Conservation (phyloP, 2,113 vertebrate genomes). For the Ibidorhyncha struthersii region DNA sequence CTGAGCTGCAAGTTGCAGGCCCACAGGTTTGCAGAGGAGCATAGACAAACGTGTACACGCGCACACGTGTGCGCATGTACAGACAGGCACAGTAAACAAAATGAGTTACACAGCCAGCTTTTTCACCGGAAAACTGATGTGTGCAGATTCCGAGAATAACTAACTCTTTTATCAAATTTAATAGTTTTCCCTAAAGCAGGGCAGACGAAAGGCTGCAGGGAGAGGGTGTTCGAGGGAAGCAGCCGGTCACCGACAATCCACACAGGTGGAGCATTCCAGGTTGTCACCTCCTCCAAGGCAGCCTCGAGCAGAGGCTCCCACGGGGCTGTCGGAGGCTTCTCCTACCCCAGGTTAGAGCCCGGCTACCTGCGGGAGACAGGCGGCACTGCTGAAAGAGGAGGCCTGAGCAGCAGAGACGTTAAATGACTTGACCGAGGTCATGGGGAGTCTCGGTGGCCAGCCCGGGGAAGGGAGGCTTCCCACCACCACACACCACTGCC, state of each 20-base stretch:
- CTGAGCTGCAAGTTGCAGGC: background rate
- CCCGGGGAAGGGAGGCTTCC: background rate
- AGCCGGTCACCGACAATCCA: too few relatives aligned
- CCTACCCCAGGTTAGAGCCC: fast-evolving
- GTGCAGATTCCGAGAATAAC: background rate
- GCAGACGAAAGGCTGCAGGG: background rate
- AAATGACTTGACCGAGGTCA: background rate
- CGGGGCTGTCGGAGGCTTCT: background rate
- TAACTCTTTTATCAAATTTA: fast-evolving
- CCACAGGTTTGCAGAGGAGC: background rate
- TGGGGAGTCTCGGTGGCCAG: background rate
- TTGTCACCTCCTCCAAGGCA: background rate
- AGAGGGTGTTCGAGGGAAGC: background rate
- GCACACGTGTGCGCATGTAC: fast-evolving
- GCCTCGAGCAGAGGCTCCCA: background rate
- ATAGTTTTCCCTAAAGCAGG: background rate
- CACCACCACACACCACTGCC: fast-evolving
- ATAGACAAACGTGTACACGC: fast-evolving
- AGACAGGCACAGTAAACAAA: background rate
- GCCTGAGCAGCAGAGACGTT: background rate
- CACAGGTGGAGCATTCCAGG: background rate
- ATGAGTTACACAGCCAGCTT: background rate
- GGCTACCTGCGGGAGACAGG: background rate
- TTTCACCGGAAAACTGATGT: background rate
- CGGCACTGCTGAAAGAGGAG: too few relatives aligned